phyloP scores from a whole-genome alignment of 64 coral and sea anemone genomes.

The Montipora efflorescens region DNA sequence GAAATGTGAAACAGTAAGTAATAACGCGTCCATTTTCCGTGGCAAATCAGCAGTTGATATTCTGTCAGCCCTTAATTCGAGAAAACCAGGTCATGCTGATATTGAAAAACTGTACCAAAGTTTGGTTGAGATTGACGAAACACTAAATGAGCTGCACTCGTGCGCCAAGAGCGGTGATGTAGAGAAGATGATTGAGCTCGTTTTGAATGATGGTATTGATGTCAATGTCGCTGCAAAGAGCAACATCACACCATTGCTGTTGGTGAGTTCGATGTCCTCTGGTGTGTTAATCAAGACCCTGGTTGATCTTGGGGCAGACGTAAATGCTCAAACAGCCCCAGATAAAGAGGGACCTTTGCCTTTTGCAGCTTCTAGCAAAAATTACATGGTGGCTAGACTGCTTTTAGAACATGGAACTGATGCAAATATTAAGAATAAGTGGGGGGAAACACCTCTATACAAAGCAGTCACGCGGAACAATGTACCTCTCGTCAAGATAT shows the following conservation, averaged over 20 bases:
- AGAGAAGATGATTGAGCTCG: neutral
- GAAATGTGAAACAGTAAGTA: neutral
- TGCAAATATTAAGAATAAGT: no score
- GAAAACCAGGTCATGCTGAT: no score
- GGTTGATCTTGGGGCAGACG: conserved; percentile 4
- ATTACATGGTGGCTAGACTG: neutral
- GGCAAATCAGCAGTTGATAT: neutral
- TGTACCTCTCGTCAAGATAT: no score
- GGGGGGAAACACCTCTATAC: no score
- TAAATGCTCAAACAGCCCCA: neutral
- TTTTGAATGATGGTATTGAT: neutral
- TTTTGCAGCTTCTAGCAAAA: no score
- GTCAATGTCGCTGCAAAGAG: neutral
- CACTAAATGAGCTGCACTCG: neutral
- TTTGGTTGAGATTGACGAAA: neutral
- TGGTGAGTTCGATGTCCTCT: neutral
- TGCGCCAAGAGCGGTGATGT: neutral
- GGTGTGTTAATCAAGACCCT: neutral
- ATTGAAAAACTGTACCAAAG: neutral
- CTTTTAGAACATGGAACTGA: neutral
- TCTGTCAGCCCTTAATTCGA: no score
- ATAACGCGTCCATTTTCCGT: neutral
- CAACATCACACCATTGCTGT: neutral
- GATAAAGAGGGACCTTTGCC: no score
- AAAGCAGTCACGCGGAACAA: no score